A percentile compares a stretch with the other conserved stretches of the same genome.
Evolutionary conservation across 2,113 vertebrate species (phyloP).

Genomic region (Budorcas taxicolor): DNA sequence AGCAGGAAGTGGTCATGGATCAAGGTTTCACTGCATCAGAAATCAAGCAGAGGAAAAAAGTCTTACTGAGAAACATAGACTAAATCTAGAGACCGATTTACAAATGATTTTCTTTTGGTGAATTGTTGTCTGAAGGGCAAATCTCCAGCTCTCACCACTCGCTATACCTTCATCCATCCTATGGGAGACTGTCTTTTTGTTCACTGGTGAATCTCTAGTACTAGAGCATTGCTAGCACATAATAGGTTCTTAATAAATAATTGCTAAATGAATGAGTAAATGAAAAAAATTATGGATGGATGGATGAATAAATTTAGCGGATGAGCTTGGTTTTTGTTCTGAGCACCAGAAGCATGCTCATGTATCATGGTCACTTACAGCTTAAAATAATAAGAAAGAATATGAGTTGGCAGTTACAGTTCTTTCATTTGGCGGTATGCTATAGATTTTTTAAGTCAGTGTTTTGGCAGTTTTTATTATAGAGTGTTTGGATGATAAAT

Average conservation of each 20-base stretch:
- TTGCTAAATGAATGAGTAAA: neutral
- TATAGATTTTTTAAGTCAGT: neutral
- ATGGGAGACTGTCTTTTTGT: neutral
- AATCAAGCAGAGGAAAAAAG: neutral
- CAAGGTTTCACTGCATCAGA: neutral
- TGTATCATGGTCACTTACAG: neutral
- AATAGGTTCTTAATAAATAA: neutral
- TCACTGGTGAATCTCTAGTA: neutral
- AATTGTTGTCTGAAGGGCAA: neutral
- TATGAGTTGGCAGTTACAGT: neutral
- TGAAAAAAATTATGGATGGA: neutral
- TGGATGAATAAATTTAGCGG: neutral
- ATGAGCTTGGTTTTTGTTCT: neutral
- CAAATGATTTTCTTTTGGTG: neutral
- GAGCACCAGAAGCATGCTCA: neutral
- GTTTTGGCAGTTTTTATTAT: conserved; percentile 38
- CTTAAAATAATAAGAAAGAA: conserved; percentile 26
- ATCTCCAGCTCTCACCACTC: neutral
- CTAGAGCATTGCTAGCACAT: neutral
- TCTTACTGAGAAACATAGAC: neutral
- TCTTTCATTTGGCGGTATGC: neutral
- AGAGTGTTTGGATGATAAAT: conserved; percentile 36
- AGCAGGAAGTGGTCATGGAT: neutral
- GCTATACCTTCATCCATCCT: neutral
- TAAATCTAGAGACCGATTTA: neutral